Base-by-base conservation (phyloP, 2,888 invertebrate genomes). In the Aphelenchoides bicaudatus region DNA sequence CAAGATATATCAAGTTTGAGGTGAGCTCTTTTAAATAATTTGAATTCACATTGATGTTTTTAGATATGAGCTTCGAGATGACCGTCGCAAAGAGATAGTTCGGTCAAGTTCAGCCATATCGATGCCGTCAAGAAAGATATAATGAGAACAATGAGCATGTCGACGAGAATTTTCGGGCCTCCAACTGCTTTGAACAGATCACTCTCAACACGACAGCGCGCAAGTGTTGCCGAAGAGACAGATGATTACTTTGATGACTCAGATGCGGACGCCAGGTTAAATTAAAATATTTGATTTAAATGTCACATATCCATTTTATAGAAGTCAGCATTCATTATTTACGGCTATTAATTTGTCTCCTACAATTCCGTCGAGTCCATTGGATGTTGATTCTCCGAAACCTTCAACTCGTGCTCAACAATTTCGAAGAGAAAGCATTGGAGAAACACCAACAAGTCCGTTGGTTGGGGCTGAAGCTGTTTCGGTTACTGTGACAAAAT, bases 1-100 rank as follows among this genome's bases (percentile, higher is more conserved):
- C 84, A 84, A 67, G 84, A 84, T 63, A 84, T 84, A 19, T 83
- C 83, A 21, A 83, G 83, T 73, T 76, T 84, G 19, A 79, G 84
- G 83, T 83, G 23, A 25, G 53, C n/a, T n/a, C n/a, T n/a, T 47
- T 19, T 3, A n/a, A 6, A 16, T 5, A 13, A 13, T 54, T 21
- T n/a, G 21, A 56, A 5, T 5, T 49, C 43, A 39, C 34, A 39
- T 6, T 13, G 4, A 48, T 25, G 28, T 31, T 60, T 67, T 34
- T 68, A 81, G 83, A 67, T 84, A 82, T 65, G 84, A 84, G 62
- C 75, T 84, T 21, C 78, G 83, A 10, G 83, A 84, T 61, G 84
- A 84, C 66, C 72, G 83, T 10, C 81, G 82, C 56, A 73, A 81
- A 29, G 83, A 83, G 66, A 78, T 80, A 3, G 78, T 78, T 1